Evolutionary conservation across 2,113 vertebrate species (phyloP).

Genomic region (Procapra przewalskii): DNA sequence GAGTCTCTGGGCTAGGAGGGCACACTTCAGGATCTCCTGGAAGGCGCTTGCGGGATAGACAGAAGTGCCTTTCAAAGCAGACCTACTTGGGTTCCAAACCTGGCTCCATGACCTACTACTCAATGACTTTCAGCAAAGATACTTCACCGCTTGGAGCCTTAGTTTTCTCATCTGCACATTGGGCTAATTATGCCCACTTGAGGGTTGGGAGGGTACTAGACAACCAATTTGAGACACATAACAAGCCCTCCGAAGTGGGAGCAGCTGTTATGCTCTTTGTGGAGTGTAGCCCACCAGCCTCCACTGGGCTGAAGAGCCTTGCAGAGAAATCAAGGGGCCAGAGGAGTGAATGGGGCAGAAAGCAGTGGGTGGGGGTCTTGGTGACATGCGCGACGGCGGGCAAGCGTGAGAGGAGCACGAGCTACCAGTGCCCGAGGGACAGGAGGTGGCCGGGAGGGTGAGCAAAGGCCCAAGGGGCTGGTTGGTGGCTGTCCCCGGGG

Average conservation of each 20-base stretch:
- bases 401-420: background rate
- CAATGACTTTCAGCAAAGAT: background rate
- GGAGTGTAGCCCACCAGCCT: fast-evolving
- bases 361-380: constrained; percentile 31
- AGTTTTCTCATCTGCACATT: background rate
- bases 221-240: background rate
- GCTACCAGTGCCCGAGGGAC: background rate
- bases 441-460: background rate
- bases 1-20: background rate
- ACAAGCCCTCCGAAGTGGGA: background rate
- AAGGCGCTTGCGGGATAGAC: background rate
- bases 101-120: background rate
- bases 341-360: constrained; percentile 10
- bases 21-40: background rate
- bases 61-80: background rate
- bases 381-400: constrained; percentile 73
- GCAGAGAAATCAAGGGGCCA: background rate
- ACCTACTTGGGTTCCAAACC: background rate
- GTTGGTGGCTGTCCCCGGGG: constrained; percentile 44
- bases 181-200: background rate
- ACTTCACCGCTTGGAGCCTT: background rate
- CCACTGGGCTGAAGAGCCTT: background rate
- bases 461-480: background rate
- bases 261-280: background rate
- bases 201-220: background rate